Evolutionary conservation across 2,888 invertebrate species (phyloP), one percentile per base, ranked within the genome.

Genomic region (Mellilla xanthometata): DNA sequence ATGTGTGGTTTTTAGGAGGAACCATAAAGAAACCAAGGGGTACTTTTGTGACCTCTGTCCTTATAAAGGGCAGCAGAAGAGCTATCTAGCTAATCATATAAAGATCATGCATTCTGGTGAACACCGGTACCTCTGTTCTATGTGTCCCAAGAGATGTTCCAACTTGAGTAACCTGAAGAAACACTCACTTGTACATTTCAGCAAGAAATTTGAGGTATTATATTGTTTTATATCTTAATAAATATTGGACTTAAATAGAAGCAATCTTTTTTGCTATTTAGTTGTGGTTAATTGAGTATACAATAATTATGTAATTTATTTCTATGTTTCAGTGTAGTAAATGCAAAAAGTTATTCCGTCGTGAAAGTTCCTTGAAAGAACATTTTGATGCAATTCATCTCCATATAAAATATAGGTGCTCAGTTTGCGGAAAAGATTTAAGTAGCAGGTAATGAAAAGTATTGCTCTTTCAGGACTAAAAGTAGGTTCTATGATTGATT

Each of bases 341-440:
- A 49, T 64, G 63, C 26, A 60, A 64, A 23, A 60, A 56, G 33
- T 46, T 40, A 23, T 64, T 64, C 24, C 56, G 62, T 2, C 47
- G 51, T 30, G 29, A 53, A 32, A 60, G 54, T 44, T 24, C 48
- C 4, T 35, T 62, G 22, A 49, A 59, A 40, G 59, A 58, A 31
- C 63, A 64, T 48, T 60, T 49, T 41, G 60, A 64, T 22, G 58
- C 63, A n/a, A 59, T 55, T 8, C 63, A 64, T 52, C 46, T 60
- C 12, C 60, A 64, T 42, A 54, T 64, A 35, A 52, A 60, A 45
- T 62, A 62, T 30, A 35, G 59, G n/a, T 62, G 63, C 41, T 48
- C 56, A 6, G 54, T 62, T 28, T 64, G 63, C 38, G 52, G 62
- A 2, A 45, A 45, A 12, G 56, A 62, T 47, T 28, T 62, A 6